Evolutionary conservation across 2,113 vertebrate genomes (phyloP).

Genomic region (Myotis yumanensis): DNA sequence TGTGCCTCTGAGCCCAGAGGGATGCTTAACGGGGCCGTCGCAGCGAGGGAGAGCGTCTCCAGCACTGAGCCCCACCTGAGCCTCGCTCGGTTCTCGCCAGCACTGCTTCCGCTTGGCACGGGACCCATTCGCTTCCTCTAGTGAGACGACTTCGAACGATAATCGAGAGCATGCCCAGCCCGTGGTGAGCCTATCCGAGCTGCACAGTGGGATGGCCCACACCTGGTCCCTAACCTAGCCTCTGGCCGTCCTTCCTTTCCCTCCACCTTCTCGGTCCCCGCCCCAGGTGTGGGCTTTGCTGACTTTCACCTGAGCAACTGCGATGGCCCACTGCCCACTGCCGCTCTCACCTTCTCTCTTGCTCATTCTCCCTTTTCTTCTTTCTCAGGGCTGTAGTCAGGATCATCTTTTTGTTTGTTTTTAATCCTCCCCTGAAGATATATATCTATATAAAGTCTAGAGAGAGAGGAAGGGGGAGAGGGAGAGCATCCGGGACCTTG

Average conservation of each 20-base stretch:
- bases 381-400: neutral
- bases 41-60: neutral
- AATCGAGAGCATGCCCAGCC: fast-evolving
- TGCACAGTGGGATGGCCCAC: neutral
- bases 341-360: neutral
- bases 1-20: neutral
- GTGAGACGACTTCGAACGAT: fast-evolving
- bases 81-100: neutral
- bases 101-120: fast-evolving
- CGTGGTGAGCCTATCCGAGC: fast-evolving
- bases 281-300: neutral
- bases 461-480: neutral
- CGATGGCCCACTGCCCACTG: fast-evolving
- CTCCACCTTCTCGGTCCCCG: fast-evolving
- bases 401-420: neutral
- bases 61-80: fast-evolving
- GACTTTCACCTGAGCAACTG: neutral
- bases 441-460: neutral
- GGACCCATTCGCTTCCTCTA: neutral
- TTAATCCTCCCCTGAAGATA: too few relatives aligned
- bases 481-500: neutral
- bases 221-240: fast-evolving
- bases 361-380: too few relatives aligned
- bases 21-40: fast-evolving
- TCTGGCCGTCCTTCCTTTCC: too few relatives aligned